Evolutionary conservation across 2,888 invertebrate species (phyloP), one percentile per base, ranked within the genome.

Genomic region (Ochlodes sylvanus): DNA sequence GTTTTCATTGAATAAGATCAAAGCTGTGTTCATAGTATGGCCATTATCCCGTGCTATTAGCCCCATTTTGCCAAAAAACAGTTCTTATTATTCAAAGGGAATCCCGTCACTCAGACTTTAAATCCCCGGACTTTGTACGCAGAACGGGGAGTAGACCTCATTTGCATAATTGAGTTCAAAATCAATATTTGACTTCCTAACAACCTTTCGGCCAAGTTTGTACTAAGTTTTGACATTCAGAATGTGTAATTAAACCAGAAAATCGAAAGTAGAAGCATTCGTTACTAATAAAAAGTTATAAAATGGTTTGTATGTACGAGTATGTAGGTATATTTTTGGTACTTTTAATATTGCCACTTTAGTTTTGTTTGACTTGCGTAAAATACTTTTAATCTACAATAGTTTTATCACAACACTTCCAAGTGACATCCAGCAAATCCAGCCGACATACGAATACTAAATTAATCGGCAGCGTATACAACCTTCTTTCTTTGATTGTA

Each of bases 171-270:
- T 69, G 69, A 63, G 63, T 63, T 69, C 60, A 69, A 55, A 69
- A 69, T 69, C 69, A 69, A 69, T 69, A 69, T 69, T 63, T 60
- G 58, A 64, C 69, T 69, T 77, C 74, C 72, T 73, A 74, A 74
- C 73, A 76, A 76, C 73, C 77, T 82, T 64, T 65, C 41, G 15
- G 57, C 50, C 50, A 57, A 64, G 65, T 57, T 65, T 57, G 57
- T 41, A n/a, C 38, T 58, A 64, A 64, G 65, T 65, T 65, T 58
- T 65, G 41, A 41, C 41, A 57, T 58, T 41, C 17, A 34, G 32
- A 64, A 42, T 38, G 10, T 19, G 7, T 58, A 65, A 65, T 64
- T 57, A 57, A 38, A 41, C 14, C 17, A 50, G 34, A 50, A 34
- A 61, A 15, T 50, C 12, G 12, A 44, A n/a, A n/a, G 19, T 10